Evolutionary conservation across 2,113 vertebrate species (phyloP).

Genomic region (Canis aureus): DNA sequence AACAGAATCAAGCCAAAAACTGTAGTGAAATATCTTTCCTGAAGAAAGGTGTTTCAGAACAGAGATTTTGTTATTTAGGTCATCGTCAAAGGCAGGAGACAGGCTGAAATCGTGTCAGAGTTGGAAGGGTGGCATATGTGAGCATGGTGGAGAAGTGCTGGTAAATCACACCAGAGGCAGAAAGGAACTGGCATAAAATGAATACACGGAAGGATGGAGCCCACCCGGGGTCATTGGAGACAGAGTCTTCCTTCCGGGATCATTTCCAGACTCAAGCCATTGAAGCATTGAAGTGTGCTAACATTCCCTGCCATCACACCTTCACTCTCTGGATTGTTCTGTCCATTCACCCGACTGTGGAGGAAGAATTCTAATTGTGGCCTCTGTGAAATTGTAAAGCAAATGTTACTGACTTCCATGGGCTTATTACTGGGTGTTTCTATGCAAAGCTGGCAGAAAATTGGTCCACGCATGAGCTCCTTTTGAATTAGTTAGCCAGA

Average conservation of each 20-base stretch:
- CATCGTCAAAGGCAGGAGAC: not conserved
- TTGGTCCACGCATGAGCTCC: constrained; percentile 47
- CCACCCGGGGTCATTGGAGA: not conserved
- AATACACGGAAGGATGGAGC: not conserved
- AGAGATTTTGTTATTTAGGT: not conserved
- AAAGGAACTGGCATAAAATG: not conserved
- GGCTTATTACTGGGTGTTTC: constrained; percentile 58
- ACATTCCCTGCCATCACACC: not conserved
- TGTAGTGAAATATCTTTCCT: not conserved
- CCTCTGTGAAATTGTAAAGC: constrained; percentile 48
- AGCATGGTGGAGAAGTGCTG: not conserved
- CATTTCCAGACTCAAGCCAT: not conserved
- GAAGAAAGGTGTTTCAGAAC: not conserved
- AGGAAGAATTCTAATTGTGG: constrained; percentile 17
- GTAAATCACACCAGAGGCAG: not conserved
- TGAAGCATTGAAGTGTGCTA: not conserved
- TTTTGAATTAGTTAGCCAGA: constrained; percentile 62
- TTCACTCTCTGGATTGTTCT: not conserved
- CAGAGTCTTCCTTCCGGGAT: constrained; percentile 3
- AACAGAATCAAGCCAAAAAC: constrained; percentile 21
- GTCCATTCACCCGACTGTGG: not conserved
- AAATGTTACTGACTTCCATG: constrained; percentile 48
- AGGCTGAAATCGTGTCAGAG: not conserved
- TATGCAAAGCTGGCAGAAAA: constrained; percentile 67
- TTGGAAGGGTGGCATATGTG: not conserved